phyloP scores from a whole-genome alignment of 2,113 vertebrate genomes.

The cattle (Bos taurus) region ARS-UCD2.0 NC_037356.1:33804001-33804500 shows the following conservation, averaged over 20 bases:
- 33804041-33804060: background rate
- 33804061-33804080: background rate
- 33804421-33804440: background rate
- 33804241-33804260: background rate
- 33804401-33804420: background rate
- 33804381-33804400: background rate
- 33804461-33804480: fast-evolving
- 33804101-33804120: background rate
- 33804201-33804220: background rate
- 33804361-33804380: background rate
- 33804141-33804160: background rate
- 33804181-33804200: constrained; percentile 7
- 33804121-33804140: background rate
- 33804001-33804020: background rate
- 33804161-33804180: background rate
- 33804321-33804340: background rate
- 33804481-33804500: background rate
- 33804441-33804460: too few relatives aligned
- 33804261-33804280: background rate
- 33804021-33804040: background rate
- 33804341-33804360: background rate
- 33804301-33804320: background rate
- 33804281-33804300: background rate
- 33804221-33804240: fast-evolving
- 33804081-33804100: background rate